phyloP scores from a whole-genome alignment of 2,888 invertebrate genomes.

The Cyaniris semiargus region DNA sequence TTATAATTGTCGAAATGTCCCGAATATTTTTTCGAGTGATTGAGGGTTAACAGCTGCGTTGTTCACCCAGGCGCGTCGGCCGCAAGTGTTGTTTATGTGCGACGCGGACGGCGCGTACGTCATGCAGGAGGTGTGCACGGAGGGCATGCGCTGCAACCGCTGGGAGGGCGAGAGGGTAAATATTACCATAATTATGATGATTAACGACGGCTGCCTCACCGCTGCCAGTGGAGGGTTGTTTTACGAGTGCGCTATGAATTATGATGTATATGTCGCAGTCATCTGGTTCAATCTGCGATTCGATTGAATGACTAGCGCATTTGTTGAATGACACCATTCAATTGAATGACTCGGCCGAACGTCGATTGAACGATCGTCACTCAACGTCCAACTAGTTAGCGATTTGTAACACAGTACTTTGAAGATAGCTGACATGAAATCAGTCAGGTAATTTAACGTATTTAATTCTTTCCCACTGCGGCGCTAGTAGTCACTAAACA shows the following conservation, averaged over 20 bases:
- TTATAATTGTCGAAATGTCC: background rate
- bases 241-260: background rate
- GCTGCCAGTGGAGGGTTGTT: background rate
- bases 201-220: background rate
- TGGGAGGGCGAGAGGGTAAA: slow-evolving; percentile 82
- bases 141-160: slow-evolving; percentile 83
- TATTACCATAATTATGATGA: slow-evolving; percentile 34
- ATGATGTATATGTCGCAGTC: too few relatives aligned
- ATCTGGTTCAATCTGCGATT: too few relatives aligned
- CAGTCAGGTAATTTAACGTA: too few relatives aligned
- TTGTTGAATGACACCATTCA: too few relatives aligned
- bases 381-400: too few relatives aligned
- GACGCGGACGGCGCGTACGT: slow-evolving; percentile 85
- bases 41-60: slow-evolving; percentile 17
- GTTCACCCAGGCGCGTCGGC: slow-evolving; percentile 73
- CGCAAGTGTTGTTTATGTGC: slow-evolving; percentile 86
- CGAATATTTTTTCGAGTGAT: background rate
- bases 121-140: slow-evolving; percentile 86
- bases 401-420: too few relatives aligned
- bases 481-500: too few relatives aligned
- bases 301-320: too few relatives aligned
- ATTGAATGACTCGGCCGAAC: too few relatives aligned
- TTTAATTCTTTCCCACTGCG: too few relatives aligned
- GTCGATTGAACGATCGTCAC: too few relatives aligned
- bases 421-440: too few relatives aligned